Percentiles rank a stretch among this genome's conserved stretches.
Conservation (phyloP, 53 echinoderm and acorn worm species). For the Apostichopus leukothele region DNA sequence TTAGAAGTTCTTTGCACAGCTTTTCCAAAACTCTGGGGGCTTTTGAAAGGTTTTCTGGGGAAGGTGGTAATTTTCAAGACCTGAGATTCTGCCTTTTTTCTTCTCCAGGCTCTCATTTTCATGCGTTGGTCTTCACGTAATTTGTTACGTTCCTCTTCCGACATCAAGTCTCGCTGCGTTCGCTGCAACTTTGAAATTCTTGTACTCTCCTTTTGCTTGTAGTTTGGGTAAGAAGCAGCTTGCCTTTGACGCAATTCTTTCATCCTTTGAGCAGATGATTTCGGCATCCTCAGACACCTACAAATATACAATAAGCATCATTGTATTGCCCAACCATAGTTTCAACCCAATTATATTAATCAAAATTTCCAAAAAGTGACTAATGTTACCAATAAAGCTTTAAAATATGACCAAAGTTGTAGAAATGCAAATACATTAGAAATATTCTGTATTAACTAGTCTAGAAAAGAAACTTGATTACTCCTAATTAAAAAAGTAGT, state of each 20-base stretch:
- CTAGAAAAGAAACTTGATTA: too few relatives aligned
- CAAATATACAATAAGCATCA: too few relatives aligned
- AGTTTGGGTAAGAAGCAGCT: not conserved
- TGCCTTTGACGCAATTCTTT: not conserved
- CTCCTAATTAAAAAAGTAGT: too few relatives aligned
- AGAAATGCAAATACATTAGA: too few relatives aligned
- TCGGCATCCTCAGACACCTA: not conserved
- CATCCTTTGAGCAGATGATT: not conserved
- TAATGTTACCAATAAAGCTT: too few relatives aligned
- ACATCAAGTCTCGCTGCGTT: not conserved
- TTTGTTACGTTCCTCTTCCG: not conserved
- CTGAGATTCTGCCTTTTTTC: not conserved
- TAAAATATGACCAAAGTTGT: too few relatives aligned
- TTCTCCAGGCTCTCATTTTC: not conserved
- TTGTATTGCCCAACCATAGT: too few relatives aligned
- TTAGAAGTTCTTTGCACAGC: not conserved
- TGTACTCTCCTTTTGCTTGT: not conserved
- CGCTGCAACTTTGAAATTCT: not conserved
- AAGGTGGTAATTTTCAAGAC: not conserved
- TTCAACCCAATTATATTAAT: too few relatives aligned
- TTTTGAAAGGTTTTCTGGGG: not conserved
- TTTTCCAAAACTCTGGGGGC: constrained; percentile 22
- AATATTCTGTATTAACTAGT: too few relatives aligned
- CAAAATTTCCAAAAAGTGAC: too few relatives aligned
- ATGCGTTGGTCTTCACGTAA: not conserved